A percentile compares a stretch with the other conserved stretches of the same genome.
Conservation (phyloP, 2,797 vertebrate genomes). For the Melopsittacus undulatus region DNA sequence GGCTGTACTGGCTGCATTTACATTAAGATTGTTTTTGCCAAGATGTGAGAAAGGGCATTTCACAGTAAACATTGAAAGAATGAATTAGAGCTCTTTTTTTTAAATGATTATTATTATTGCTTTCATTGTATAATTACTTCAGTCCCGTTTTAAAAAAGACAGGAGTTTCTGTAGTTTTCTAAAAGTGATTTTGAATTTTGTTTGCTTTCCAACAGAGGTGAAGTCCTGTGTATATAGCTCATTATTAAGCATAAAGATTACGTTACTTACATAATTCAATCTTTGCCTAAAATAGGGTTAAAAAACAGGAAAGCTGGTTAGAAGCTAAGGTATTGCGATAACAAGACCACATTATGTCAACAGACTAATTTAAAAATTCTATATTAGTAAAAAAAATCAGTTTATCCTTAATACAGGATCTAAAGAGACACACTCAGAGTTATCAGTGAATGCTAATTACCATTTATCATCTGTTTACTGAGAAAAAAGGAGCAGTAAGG, state of each 20-base stretch:
- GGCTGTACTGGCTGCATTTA: not conserved
- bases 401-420: not conserved
- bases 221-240: not conserved
- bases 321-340: not conserved
- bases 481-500: slow-evolving; percentile 40
- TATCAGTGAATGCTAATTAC: slow-evolving; percentile 13
- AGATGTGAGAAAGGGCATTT: not conserved
- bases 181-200: not conserved
- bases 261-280: not conserved
- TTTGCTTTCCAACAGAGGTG: not conserved
- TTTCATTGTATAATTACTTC: not conserved
- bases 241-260: not conserved
- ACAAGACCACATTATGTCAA: not conserved
- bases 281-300: not conserved
- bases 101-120: not conserved
- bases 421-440: not conserved
- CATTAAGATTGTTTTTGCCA: not conserved
- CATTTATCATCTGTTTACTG: slow-evolving; percentile 33
- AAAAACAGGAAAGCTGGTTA: not conserved
- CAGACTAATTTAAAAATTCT: slow-evolving; percentile 2
- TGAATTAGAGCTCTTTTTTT: not conserved
- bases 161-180: not conserved
- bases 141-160: not conserved
- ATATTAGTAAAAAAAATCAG: not conserved
- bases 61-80: not conserved